These are phyloP conservation scores for Cranoglanis bouderius DNA, from an alignment of 2,113 vertebrate genomes.

Conservation along the genomic window DNA sequence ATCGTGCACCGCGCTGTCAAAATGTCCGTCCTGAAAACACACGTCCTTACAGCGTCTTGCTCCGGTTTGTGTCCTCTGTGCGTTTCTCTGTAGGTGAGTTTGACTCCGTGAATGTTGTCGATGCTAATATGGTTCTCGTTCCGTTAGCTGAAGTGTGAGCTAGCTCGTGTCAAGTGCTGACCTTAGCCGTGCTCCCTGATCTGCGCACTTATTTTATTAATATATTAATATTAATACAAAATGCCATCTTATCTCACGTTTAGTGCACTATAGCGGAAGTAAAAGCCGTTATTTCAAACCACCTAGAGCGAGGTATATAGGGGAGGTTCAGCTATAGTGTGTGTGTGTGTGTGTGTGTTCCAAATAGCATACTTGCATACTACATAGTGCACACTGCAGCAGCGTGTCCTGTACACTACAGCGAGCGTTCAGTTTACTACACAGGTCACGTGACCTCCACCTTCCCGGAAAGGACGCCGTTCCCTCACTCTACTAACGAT, in stretches of 20 bases:
- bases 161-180: background rate
- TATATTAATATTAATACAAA: too few species aligned
- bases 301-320: background rate
- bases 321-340: background rate
- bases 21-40: slow-evolving; percentile 24
- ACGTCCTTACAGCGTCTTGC: background rate
- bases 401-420: background rate
- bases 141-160: background rate
- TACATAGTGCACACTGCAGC: background rate
- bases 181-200: background rate
- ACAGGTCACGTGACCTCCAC: background rate
- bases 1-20: slow-evolving; percentile 7
- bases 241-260: background rate
- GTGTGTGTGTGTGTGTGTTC: background rate
- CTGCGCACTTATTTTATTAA: background rate
- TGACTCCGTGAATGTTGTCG: background rate
- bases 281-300: background rate
- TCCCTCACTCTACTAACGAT: background rate
- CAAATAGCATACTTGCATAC: background rate
- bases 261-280: background rate
- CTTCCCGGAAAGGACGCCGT: background rate
- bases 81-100: slow-evolving; percentile 30
- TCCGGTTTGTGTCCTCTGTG: background rate
- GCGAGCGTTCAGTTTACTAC: background rate
- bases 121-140: background rate